These are phyloP conservation scores for Coleophora deauratella DNA, from an alignment of 2,888 invertebrate species.

Conservation along the genomic window DNA sequence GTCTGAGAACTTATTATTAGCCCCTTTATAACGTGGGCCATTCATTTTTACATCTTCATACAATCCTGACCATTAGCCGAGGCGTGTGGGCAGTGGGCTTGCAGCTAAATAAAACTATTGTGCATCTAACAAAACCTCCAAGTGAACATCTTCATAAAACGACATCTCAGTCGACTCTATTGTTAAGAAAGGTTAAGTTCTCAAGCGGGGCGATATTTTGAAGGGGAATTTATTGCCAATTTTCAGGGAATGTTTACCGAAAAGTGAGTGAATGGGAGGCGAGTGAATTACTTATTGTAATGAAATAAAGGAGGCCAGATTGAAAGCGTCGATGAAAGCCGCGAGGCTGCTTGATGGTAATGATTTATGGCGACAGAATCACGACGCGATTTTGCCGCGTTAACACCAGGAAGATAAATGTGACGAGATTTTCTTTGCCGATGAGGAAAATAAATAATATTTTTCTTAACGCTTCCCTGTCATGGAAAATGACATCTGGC, in stretches of 20 bases:
- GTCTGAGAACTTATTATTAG: slow-evolving; percentile 71
- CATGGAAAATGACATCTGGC: slow-evolving; percentile 25
- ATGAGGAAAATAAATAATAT: slow-evolving; percentile 41
- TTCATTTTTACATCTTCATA: slow-evolving; percentile 71
- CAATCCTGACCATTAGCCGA: slow-evolving; percentile 66
- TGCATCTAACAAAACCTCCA: slow-evolving; percentile 60
- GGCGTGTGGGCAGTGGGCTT: slow-evolving; percentile 71
- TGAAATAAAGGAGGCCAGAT: slow-evolving; percentile 68
- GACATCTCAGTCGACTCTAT: slow-evolving; percentile 47
- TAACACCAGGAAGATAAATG: slow-evolving; percentile 64
- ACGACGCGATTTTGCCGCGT: slow-evolving; percentile 58
- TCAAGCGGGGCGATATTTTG: slow-evolving; percentile 50
- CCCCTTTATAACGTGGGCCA: slow-evolving; percentile 55
- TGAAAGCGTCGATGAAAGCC: slow-evolving; percentile 67
- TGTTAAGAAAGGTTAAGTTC: slow-evolving; percentile 49
- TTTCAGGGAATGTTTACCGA: slow-evolving; percentile 65
- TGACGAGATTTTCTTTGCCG: slow-evolving; percentile 43
- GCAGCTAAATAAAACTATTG: slow-evolving; percentile 72
- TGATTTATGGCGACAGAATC: slow-evolving; percentile 67
- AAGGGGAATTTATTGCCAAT: slow-evolving; percentile 69
- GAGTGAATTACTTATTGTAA: slow-evolving; percentile 71
- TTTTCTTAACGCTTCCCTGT: slow-evolving; percentile 23
- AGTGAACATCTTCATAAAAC: slow-evolving; percentile 70
- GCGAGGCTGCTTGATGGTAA: slow-evolving; percentile 64
- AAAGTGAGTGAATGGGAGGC: slow-evolving; percentile 64